Conservation (phyloP, 2,113 vertebrate genomes). For the Donacobius atricapilla region DNA sequence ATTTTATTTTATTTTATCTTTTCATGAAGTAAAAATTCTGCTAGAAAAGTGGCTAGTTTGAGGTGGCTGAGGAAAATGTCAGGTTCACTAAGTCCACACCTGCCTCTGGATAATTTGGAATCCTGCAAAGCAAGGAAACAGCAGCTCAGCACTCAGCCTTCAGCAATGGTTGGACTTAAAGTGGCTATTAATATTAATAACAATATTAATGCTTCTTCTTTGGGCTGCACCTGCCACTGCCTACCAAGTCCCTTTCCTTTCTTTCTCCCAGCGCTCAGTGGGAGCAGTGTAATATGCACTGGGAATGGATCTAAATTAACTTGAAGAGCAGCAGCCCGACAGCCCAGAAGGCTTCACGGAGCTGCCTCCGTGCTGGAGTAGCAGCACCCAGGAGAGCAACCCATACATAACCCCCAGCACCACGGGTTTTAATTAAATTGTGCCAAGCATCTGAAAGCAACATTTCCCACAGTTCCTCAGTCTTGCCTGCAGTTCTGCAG, state of each 20-base stretch:
- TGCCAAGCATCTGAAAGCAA: background rate
- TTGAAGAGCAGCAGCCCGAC: background rate
- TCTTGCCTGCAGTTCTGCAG: background rate
- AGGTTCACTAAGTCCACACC: background rate
- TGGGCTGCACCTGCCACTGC: background rate
- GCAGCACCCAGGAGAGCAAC: background rate
- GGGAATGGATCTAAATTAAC: background rate
- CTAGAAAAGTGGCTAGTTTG: background rate
- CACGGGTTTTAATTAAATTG: background rate
- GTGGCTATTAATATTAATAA: background rate
- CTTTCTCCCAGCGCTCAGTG: background rate
- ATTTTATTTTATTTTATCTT: background rate
- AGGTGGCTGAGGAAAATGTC: background rate
- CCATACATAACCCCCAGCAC: background rate
- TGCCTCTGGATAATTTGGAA: background rate
- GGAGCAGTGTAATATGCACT: background rate
- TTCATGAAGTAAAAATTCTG: background rate
- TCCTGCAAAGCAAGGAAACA: background rate
- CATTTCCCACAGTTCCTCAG: background rate
- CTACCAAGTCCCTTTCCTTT: background rate
- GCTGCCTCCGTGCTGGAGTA: fast-evolving
- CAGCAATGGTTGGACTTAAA: background rate
- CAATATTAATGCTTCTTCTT: background rate
- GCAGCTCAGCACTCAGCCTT: background rate
- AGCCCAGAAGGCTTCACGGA: background rate